Percentiles rank a stretch among this genome's conserved stretches.
These are phyloP conservation scores for Halcyon chelicuti DNA, from an alignment of 2,797 vertebrate genomes.

Conservation along the genomic window DNA sequence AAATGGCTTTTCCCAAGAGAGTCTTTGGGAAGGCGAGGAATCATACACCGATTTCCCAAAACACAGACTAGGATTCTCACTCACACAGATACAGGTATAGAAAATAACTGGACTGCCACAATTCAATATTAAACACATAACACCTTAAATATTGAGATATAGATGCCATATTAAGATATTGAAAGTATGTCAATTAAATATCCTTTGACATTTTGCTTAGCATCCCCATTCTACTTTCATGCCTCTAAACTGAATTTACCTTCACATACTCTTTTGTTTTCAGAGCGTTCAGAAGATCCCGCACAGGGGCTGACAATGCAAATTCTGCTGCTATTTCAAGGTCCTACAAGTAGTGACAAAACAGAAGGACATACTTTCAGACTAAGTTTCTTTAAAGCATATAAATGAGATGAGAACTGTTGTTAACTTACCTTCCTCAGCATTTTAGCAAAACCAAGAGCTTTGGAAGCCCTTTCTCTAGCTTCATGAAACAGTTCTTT, in stretches of 20 bases:
- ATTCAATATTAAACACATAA: not conserved
- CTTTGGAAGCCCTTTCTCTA: constrained; percentile 95
- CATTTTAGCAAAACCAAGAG: constrained; percentile 98
- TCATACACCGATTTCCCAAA: not conserved
- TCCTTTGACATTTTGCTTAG: not conserved
- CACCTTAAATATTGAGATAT: not conserved
- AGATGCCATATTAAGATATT: not conserved
- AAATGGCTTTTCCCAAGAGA: not conserved
- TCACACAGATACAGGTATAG: not conserved
- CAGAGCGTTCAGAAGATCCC: constrained; percentile 86
- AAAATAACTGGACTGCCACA: not conserved
- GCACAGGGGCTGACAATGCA: constrained; percentile 86
- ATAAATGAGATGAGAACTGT: not conserved
- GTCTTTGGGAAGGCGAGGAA: not conserved
- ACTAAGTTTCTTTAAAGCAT: not conserved
- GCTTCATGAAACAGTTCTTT: constrained; percentile 98
- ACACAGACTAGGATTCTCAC: not conserved
- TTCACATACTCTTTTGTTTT: constrained; percentile 90
- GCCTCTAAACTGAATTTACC: constrained; percentile 75
- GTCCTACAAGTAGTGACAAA: constrained; percentile 83
- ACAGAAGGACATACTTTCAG: constrained; percentile 38
- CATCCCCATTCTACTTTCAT: not conserved
- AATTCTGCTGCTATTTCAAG: constrained; percentile 97
- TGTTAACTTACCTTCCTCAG: constrained; percentile 89
- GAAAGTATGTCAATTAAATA: not conserved